Percentiles rank a stretch among this genome's conserved stretches.
phyloP scores from a whole-genome alignment of 2,888 invertebrate species.

The Plebejus argus region DNA sequence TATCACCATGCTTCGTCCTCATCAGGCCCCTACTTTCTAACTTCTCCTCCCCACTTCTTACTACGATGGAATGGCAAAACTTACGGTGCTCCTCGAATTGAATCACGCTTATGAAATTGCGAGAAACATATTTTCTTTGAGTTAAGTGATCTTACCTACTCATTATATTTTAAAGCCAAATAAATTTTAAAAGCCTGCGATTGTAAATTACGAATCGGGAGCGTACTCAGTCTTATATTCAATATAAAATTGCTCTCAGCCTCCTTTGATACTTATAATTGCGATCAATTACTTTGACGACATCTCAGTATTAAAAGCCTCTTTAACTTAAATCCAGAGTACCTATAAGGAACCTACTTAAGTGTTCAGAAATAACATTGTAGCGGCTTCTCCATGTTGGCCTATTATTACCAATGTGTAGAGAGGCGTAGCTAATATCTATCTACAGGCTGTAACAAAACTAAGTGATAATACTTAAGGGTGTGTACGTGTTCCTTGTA shows the following conservation, averaged over 20 bases:
- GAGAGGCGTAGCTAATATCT: no score
- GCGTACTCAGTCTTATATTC: not conserved
- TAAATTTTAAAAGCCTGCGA: not conserved
- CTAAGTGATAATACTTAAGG: no score
- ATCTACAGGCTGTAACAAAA: no score
- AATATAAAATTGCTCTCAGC: constrained; percentile 6
- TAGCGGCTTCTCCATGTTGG: not conserved
- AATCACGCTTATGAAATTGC: no score
- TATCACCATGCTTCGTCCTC: no score
- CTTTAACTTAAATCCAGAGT: not conserved
- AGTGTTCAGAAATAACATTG: not conserved
- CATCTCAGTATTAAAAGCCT: not conserved
- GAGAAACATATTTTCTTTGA: no score
- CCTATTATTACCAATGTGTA: not conserved
- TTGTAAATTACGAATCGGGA: not conserved
- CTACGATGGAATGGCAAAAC: no score
- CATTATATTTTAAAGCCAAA: not conserved
- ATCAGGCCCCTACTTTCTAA: no score
- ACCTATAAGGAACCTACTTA: not conserved
- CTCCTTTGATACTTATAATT: constrained; percentile 7
- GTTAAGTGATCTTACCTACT: not conserved
- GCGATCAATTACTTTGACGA: not conserved
- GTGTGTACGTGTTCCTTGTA: no score
- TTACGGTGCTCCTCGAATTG: no score
- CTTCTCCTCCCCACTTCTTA: no score